Evolutionary conservation across 2,797 vertebrate genomes (phyloP).

Genomic region (Chloroceryle inda): DNA sequence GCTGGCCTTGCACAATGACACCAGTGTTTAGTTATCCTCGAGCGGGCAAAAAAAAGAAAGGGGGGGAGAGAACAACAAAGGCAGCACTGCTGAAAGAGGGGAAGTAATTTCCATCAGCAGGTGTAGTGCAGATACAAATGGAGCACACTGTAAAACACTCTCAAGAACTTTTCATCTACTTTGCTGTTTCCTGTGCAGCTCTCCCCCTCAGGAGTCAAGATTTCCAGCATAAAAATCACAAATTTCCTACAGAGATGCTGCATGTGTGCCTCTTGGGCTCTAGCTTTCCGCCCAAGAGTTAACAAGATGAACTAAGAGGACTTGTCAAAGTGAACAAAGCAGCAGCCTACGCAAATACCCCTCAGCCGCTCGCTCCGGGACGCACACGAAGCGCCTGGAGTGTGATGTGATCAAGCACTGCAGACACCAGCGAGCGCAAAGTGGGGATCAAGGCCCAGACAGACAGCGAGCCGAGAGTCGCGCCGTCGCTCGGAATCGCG

Average conservation of each 20-base stretch:
- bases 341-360: neutral
- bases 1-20: neutral
- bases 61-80: neutral
- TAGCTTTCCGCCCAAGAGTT: neutral
- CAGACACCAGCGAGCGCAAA: neutral
- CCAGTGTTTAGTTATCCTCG: neutral
- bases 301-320: neutral
- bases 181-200: neutral
- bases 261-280: neutral
- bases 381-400: rapidly evolving
- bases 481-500: rapidly evolving
- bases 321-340: constrained; percentile 24
- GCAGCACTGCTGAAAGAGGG: neutral
- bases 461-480: neutral
- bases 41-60: neutral
- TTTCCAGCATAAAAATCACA: neutral
- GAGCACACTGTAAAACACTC: neutral
- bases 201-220: neutral
- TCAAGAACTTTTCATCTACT: neutral
- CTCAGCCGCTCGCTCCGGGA: neutral
- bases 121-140: neutral
- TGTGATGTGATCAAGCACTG: neutral
- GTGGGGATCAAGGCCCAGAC: neutral
- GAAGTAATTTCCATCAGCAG: neutral
- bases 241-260: neutral